Conservation (phyloP, 37 sponge, comb jelly and placozoan genomes). For the Aplysina aerophoba region DNA sequence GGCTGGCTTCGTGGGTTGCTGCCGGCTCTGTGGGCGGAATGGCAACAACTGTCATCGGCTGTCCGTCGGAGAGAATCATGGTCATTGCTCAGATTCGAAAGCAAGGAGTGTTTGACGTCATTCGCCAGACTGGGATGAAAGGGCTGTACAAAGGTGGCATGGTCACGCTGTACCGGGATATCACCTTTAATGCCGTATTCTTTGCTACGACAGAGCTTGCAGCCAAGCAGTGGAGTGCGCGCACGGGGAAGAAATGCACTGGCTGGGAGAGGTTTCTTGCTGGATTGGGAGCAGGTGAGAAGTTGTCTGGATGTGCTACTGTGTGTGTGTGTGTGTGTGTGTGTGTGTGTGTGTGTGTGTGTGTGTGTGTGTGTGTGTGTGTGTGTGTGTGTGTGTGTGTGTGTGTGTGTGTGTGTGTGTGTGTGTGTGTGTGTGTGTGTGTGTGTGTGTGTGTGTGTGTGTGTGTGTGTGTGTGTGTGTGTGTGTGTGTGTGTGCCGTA, state of each 20-base stretch:
- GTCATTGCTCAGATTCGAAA: conserved; percentile 82
- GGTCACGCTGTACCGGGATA: conserved; percentile 74
- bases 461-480: too few relatives aligned
- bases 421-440: too few relatives aligned
- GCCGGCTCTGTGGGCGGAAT: conserved; percentile 80
- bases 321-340: not conserved
- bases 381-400: not conserved
- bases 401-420: too few relatives aligned
- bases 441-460: too few relatives aligned
- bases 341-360: not conserved
- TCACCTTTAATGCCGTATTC: conserved; percentile 78
- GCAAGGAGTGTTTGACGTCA: conserved; percentile 72
- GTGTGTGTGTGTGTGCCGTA: too few relatives aligned
- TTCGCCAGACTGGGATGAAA: conserved; percentile 54
- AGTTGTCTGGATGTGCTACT: not conserved
- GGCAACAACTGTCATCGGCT: conserved; percentile 81
- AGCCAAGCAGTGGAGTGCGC: conserved; percentile 28
- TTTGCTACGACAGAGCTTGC: conserved; percentile 62
- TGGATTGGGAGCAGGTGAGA: conserved; percentile 63
- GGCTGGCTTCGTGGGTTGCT: conserved; percentile 63
- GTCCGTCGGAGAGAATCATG: conserved; percentile 90
- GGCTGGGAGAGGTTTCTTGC: conserved; percentile 25
- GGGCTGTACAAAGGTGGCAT: conserved; percentile 76
- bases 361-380: not conserved
- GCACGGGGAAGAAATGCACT: conserved; percentile 38